phyloP scores from a whole-genome alignment of 2,797 vertebrate genomes.

The Peromyscus eremicus region DNA sequence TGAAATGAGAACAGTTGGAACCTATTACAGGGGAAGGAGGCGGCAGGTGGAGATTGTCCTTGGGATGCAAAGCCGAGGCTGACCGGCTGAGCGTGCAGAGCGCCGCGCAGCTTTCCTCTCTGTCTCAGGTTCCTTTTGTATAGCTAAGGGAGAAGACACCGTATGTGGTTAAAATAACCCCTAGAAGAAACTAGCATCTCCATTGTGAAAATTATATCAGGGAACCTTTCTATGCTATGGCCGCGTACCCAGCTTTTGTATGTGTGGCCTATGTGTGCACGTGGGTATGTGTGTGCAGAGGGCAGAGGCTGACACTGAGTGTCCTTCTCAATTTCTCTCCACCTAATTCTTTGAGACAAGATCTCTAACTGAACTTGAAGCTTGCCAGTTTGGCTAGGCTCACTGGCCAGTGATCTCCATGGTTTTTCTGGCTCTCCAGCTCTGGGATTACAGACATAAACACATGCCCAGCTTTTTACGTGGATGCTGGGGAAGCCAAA shows the following conservation, averaged over 20 bases:
- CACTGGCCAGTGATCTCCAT: not conserved
- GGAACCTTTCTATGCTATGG: conserved; percentile 15
- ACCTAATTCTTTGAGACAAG: not conserved
- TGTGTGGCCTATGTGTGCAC: not conserved
- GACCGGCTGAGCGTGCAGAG: not conserved
- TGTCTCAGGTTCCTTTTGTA: not conserved
- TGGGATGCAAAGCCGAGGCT: not conserved
- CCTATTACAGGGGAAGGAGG: not conserved
- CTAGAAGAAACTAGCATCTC: not conserved
- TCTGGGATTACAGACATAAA: not conserved
- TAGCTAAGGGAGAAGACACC: not conserved
- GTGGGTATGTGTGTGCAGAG: not conserved
- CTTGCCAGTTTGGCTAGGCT: not conserved
- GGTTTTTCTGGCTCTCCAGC: not conserved
- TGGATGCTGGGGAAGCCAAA: not conserved
- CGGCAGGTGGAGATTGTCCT: not conserved
- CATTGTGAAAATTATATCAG: not conserved
- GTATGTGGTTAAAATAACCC: not conserved
- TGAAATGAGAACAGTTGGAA: not conserved
- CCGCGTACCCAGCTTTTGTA: not conserved
- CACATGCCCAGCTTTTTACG: not conserved
- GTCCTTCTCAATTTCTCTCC: not conserved
- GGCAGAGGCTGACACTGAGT: not conserved
- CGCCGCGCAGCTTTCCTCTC: not conserved
- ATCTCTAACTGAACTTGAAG: not conserved